Base-by-base conservation (phyloP, 1,140 invertebrate genomes). In the Calosoma granatense region DNA sequence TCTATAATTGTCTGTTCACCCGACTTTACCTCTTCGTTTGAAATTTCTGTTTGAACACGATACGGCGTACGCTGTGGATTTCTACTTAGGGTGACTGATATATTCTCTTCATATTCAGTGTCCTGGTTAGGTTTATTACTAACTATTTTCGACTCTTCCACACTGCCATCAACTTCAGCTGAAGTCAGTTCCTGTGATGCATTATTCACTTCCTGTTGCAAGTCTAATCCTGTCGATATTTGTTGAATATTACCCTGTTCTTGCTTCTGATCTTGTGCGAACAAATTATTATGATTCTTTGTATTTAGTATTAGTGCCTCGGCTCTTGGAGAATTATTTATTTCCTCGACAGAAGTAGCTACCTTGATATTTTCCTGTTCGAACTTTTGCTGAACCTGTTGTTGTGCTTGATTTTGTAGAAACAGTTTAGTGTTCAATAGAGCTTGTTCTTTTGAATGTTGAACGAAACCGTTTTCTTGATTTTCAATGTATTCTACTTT, bases 11-110 rank as follows among this genome's bases (percentile, higher is more conserved):
- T n/a, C n/a, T n/a, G n/a, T n/a, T n/a, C n/a, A n/a, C n/a, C n/a
- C n/a, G n/a, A n/a, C n/a, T n/a, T 80, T 1, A 77, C 75, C 0
- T 77, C 67, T 61, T 77, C 75, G 0, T 79, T 67, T 9, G 77
- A 72, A 54, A 79, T 67, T 26, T 77, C 76, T 11, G 78, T 70
- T 14, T 60, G 54, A 9, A 63, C 67, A 47, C 58, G 51, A 26
- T 57, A 39, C 4, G 41, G 47, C n/a, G n/a, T n/a, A n/a, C n/a
- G n/a, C n/a, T n/a, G n/a, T n/a, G n/a, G n/a, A n/a, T n/a, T n/a
- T n/a, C n/a, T n/a, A n/a, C n/a, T n/a, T n/a, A n/a, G n/a, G n/a
- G n/a, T n/a, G n/a, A n/a, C n/a, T n/a, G n/a, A n/a, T n/a, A n/a
- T n/a, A n/a, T n/a, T n/a, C n/a, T n/a, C n/a, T n/a, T n/a, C n/a